Percentiles rank a stretch among this genome's conserved stretches.
phyloP scores from a whole-genome alignment of 2,113 vertebrate genomes.

The Sclerurus mexicanus region DNA sequence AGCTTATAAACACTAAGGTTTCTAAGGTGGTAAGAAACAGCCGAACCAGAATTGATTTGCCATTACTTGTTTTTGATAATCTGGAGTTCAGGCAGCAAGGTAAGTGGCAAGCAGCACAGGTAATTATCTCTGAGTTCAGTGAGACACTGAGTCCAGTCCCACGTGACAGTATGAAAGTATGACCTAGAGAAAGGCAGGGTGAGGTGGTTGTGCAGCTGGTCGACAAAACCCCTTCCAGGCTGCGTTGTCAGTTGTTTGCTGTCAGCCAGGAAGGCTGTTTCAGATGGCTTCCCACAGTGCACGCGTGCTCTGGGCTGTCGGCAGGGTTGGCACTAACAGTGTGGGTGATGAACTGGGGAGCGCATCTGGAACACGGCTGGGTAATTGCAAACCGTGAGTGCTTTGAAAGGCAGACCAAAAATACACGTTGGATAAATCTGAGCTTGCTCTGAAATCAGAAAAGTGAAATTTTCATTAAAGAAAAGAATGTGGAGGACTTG shows the following conservation, averaged over 20 bases:
- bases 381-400: neutral
- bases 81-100: neutral
- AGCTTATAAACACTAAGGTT: neutral
- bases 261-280: neutral
- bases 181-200: neutral
- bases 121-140: neutral
- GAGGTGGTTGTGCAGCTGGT: neutral
- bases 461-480: neutral
- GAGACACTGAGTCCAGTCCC: neutral
- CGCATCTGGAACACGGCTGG: neutral
- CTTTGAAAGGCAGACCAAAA: neutral
- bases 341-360: neutral
- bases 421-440: neutral
- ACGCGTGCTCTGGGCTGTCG: fast-evolving
- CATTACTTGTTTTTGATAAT: neutral
- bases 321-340: neutral
- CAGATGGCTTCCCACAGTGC: neutral
- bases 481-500: neutral
- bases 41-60: neutral
- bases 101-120: neutral
- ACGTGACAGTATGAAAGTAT: fast-evolving
- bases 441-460: neutral
- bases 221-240: neutral
- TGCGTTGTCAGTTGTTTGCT: neutral
- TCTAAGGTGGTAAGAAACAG: neutral